Evolutionary conservation across 2,113 vertebrate species (phyloP), one percentile per base, ranked within the genome.

Genomic region (Perognathus longimembris): DNA sequence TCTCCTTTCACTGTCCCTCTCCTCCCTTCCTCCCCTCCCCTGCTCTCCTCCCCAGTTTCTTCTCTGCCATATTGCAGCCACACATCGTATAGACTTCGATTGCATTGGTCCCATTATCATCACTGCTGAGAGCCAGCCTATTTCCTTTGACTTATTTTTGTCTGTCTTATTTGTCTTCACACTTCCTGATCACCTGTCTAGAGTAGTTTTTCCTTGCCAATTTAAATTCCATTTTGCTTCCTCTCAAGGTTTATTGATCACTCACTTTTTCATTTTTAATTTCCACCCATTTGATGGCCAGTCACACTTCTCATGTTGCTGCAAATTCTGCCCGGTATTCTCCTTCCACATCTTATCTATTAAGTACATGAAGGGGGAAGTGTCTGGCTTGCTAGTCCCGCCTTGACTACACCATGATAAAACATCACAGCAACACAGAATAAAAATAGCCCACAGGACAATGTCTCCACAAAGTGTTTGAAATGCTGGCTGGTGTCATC

Each of bases 211-310:
- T 26, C 17, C 17, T 64, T 26, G 3, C 54, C 36, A 64, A 92
- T 90, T 83, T 82, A 69, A 74, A 83, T 83, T 70, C 76, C 69
- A 77, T 7, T 32, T 95, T 42, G 26, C 38, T 92, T 90, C 28
- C 61, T 17, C 38, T 1, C 36, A 42, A 42, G 42, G 24, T 45
- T 61, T 85, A 92, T 83, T 36, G 24, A 89, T 80, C 74, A 22
- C 63, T 42, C 34, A 7, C 34, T 63, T 93, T 94, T 63, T 82
- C 67, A 9, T 34, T 90, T 90, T 79, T 91, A 40, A 88, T 95
- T 95, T 84, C 90, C 18, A 1, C 40, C 63, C 78, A 83, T 92
- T 64, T 59, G 66, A 59, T 2, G 17, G 73, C 11, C 38, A 78
- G 79, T 83, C 24, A 71, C 63, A 93, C 42, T 80, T 93, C 54